A percentile compares a stretch with the other conserved stretches of the same genome.
Conservation (phyloP, 2,113 vertebrate species). For the Cinclus mexicanus region DNA sequence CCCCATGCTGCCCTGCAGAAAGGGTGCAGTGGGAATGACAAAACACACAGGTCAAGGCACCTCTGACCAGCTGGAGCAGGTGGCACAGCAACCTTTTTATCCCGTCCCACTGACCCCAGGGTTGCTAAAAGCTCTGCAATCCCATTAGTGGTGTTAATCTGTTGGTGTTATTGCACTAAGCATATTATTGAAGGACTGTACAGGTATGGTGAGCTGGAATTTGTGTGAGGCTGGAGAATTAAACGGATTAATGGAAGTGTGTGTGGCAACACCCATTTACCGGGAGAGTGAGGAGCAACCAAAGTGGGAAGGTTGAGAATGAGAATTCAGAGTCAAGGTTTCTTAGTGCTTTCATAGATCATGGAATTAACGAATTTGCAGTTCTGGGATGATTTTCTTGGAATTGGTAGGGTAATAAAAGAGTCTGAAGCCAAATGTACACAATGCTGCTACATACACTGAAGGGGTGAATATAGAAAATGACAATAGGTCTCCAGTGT, state of each 20-base stretch:
- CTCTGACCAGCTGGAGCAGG: neutral
- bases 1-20: neutral
- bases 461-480: neutral
- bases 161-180: constrained; percentile 7
- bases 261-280: neutral
- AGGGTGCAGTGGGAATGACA: neutral
- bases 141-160: neutral
- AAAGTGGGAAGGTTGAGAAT: neutral
- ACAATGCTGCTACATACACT: neutral
- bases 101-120: neutral
- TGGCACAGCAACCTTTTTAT: neutral
- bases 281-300: neutral
- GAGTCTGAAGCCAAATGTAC: neutral
- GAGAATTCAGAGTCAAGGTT: neutral
- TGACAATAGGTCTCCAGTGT: neutral
- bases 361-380: neutral
- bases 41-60: neutral
- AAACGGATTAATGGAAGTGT: neutral
- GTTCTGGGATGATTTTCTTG: neutral
- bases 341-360: neutral
- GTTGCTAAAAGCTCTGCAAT: constrained; percentile 22
- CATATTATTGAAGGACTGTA: neutral
- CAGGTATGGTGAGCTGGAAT: neutral
- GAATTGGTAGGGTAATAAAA: neutral
- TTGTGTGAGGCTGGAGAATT: neutral